Evolutionary conservation across 2,113 vertebrate species (phyloP).

Genomic region (Scortum barcoo): DNA sequence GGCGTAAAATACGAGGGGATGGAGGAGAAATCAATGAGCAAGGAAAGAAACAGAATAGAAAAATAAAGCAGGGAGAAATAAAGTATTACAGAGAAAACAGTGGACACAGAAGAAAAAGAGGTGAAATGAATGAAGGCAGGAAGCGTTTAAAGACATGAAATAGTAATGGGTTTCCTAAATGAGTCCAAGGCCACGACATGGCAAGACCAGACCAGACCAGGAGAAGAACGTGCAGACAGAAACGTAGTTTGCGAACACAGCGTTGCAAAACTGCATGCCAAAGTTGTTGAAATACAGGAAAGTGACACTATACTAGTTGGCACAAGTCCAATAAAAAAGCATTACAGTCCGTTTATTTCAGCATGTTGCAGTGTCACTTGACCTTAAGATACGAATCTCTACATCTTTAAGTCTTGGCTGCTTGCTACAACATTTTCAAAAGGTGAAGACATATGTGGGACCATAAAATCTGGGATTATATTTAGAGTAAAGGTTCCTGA

Average conservation of each 20-base stretch:
- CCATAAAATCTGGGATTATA: not conserved
- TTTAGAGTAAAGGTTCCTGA: slow-evolving; percentile 3
- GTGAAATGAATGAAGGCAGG: not conserved
- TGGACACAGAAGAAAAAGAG: not conserved
- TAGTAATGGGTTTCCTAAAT: not conserved
- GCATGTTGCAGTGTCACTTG: not conserved
- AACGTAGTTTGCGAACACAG: not conserved
- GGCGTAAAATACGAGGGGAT: not conserved
- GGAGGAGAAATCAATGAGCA: not conserved
- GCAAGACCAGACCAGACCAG: not conserved
- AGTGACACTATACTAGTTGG: not conserved
- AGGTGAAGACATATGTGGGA: not conserved
- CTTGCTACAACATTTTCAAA: not conserved
- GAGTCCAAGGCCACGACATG: not conserved
- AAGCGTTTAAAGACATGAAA: not conserved
- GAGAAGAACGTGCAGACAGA: slow-evolving; percentile 11
- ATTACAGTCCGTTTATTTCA: not conserved
- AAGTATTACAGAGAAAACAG: not conserved
- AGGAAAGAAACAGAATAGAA: not conserved
- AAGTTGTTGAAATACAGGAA: slow-evolving; percentile 12
- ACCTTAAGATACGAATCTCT: not conserved
- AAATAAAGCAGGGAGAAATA: not conserved
- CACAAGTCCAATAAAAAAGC: not conserved
- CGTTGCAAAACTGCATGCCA: slow-evolving; percentile 42
- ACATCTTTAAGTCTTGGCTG: slow-evolving; percentile 1